Evolutionary conservation across 2,797 vertebrate species (phyloP).

Genomic region (Nyctibius grandis): DNA sequence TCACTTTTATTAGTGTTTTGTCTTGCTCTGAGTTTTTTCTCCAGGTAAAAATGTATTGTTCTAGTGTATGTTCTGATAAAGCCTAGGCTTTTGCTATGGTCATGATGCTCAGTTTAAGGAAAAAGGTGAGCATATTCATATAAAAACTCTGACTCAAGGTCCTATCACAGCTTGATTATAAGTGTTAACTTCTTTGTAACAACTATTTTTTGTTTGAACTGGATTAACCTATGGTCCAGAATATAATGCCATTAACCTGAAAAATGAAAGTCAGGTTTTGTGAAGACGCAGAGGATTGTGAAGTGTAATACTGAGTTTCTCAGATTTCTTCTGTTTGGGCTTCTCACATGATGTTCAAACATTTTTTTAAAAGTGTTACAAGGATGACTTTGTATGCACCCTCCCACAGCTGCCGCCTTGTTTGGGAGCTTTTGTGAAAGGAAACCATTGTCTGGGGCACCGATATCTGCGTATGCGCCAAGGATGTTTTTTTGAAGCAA

Average conservation of each 20-base stretch:
- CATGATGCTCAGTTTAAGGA: background rate
- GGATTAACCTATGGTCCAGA: background rate
- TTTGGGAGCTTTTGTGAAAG: conserved; percentile 34
- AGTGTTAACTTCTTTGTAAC: background rate
- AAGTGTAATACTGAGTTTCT: background rate
- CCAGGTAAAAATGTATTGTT: background rate
- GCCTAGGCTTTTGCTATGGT: background rate
- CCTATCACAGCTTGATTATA: background rate
- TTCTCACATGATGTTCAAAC: background rate
- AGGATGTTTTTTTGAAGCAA: background rate
- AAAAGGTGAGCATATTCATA: background rate
- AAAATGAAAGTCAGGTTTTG: background rate
- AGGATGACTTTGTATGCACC: conserved; percentile 24
- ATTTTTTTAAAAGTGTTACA: background rate
- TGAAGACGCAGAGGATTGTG: background rate
- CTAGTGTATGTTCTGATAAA: background rate
- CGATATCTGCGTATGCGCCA: background rate
- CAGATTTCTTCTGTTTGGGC: background rate
- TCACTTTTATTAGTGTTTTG: background rate
- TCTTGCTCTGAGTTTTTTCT: background rate
- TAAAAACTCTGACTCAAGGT: background rate
- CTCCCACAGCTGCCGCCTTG: background rate
- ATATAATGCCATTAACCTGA: background rate
- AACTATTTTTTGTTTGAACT: background rate
- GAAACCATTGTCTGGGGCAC: background rate